Percentiles rank a stretch among this genome's conserved stretches.
phyloP scores from a whole-genome alignment of 1,140 invertebrate species.

The Drosophila prosaltans region DNA sequence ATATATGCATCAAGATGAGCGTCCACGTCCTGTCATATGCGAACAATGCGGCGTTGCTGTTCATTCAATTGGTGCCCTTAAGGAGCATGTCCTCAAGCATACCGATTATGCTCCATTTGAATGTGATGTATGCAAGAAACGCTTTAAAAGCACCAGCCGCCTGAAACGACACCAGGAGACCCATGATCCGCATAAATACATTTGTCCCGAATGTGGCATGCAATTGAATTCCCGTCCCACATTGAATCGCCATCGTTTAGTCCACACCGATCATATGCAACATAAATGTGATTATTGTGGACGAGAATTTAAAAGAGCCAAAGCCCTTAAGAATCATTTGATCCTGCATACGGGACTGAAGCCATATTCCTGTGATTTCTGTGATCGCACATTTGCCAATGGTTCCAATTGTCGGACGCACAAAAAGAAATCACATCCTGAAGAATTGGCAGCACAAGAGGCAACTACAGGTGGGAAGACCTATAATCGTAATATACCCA shows the following conservation, averaged over 20 bases:
- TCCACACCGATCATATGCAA: conserved; percentile 83
- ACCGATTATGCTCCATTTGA: conserved; percentile 83
- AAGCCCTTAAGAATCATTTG: conserved; percentile 83
- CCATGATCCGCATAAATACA: conserved; percentile 83
- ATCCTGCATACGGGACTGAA: conserved; percentile 83
- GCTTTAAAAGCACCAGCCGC: conserved; percentile 72
- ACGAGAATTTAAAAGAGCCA: conserved; percentile 74
- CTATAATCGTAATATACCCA: conserved; percentile 80
- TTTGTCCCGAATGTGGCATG: conserved; percentile 84
- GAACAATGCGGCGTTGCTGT: conserved; percentile 83
- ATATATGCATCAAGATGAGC: conserved; percentile 83
- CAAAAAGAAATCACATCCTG: conserved; percentile 83
- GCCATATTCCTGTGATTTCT: conserved; percentile 84
- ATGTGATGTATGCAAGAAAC: conserved; percentile 84
- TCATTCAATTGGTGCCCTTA: conserved; percentile 83
- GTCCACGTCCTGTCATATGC: conserved; percentile 83
- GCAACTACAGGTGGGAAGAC: conserved; percentile 68
- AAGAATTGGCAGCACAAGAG: conserved; percentile 82
- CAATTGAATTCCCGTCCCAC: conserved; percentile 83
- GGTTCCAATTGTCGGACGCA: conserved; percentile 84
- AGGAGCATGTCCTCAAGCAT: conserved; percentile 84
- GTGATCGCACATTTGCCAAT: conserved; percentile 84
- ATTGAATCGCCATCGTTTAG: conserved; percentile 83
- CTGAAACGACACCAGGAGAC: conserved; percentile 82
- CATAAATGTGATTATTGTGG: conserved; percentile 83